Conservation (phyloP, 2,888 invertebrate genomes). For the Aphidoletes aphidimyza region DNA sequence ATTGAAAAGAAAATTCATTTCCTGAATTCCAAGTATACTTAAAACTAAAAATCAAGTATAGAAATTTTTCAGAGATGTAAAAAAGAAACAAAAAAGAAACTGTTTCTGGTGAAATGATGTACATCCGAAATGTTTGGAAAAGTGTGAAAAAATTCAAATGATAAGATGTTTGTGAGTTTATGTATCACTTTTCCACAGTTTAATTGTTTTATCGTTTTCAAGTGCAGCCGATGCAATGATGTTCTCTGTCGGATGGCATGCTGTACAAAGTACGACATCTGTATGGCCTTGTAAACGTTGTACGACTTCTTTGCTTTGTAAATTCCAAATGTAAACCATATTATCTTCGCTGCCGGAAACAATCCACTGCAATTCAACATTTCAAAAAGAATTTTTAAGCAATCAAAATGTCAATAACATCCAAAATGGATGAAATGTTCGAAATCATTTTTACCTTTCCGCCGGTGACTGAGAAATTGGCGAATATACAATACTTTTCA, state of each 20-base stretch:
- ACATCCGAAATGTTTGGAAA: not conserved
- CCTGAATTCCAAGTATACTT: not conserved
- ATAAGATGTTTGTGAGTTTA: conserved; percentile 66
- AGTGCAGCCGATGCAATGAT: conserved; percentile 98
- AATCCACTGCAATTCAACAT: conserved; percentile 83
- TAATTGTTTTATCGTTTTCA: conserved; percentile 98
- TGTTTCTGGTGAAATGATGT: not conserved
- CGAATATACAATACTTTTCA: conserved; percentile 99
- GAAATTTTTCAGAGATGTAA: not conserved
- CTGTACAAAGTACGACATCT: conserved; percentile 95
- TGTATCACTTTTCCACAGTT: conserved; percentile 98
- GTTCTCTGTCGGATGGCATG: conserved; percentile 99
- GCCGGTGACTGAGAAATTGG: conserved; percentile 99
- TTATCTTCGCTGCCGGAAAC: conserved; percentile 99
- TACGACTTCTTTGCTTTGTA: conserved; percentile 99
- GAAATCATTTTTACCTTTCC: conserved; percentile 80
- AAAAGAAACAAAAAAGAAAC: not conserved
- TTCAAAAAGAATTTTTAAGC: not conserved
- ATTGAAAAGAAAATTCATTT: not conserved
- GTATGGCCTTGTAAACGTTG: conserved; percentile 97
- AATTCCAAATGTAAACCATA: conserved; percentile 99
- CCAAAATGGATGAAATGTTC: not conserved
- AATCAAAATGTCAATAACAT: too few relatives aligned
- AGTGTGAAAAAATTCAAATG: not conserved
- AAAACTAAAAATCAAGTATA: not conserved